These are phyloP conservation scores for Pituophis catenifer DNA, from an alignment of 2,113 vertebrate genomes.

Conservation along the genomic window DNA sequence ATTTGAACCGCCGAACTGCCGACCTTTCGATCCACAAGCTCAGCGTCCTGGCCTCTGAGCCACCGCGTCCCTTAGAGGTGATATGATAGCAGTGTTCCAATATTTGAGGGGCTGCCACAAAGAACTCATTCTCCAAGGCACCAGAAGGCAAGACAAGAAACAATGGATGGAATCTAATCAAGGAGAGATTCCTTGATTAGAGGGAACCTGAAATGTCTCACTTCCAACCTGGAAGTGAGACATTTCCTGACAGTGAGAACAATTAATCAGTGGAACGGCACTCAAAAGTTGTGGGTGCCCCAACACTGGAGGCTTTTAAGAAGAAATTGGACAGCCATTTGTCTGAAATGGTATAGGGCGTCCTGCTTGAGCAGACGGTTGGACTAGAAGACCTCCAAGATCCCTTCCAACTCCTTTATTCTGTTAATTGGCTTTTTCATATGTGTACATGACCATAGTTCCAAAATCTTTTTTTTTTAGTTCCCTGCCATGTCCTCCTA, in stretches of 20 bases:
- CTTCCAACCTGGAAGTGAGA: neutral
- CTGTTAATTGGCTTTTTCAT: neutral
- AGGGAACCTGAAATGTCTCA: too few species aligned
- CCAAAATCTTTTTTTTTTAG: neutral
- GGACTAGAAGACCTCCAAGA: neutral
- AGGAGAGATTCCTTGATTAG: neutral
- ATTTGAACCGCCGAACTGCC: too few species aligned
- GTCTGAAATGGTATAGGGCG: neutral
- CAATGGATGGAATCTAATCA: neutral
- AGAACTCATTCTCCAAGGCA: neutral
- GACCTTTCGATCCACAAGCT: too few species aligned
- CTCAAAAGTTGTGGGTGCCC: neutral
- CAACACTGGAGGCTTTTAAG: neutral
- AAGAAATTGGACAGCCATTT: neutral
- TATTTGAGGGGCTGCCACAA: neutral
- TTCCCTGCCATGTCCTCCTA: neutral
- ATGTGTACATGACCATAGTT: neutral
- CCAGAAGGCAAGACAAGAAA: neutral
- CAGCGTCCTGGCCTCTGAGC: too few species aligned
- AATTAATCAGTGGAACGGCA: neutral
- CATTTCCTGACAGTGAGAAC: neutral
- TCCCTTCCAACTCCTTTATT: neutral
- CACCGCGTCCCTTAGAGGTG: neutral
- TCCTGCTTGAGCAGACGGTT: neutral
- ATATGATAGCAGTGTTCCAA: neutral